Percentiles rank a stretch among this genome's conserved stretches.
Conservation (phyloP, 2,888 invertebrate genomes). For the Amphipyra berbera region DNA sequence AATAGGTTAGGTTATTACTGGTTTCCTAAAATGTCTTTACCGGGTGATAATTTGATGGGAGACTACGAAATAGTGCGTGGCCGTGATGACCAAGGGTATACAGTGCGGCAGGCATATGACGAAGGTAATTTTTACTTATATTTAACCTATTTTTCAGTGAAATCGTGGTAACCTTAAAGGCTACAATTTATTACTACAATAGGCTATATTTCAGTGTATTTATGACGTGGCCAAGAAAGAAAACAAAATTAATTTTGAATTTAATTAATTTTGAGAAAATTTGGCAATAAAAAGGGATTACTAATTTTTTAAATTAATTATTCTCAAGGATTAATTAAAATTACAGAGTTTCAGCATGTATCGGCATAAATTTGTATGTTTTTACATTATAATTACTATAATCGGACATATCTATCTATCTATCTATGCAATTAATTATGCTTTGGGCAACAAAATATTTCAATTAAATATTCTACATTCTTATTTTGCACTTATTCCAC, state of each 20-base stretch:
- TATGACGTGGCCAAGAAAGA: constrained; percentile 25
- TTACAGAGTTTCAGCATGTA: too few relatives aligned
- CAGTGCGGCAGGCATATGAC: constrained; percentile 75
- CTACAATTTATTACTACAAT: background rate
- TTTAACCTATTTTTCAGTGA: constrained; percentile 2
- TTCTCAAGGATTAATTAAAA: too few relatives aligned
- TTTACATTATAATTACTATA: too few relatives aligned
- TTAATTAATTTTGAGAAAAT: too few relatives aligned
- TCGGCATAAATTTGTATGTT: too few relatives aligned
- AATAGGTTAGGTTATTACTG: constrained; percentile 72
- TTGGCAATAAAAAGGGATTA: too few relatives aligned
- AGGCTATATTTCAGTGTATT: background rate
- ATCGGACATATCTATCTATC: too few relatives aligned
- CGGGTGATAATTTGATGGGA: constrained; percentile 69
- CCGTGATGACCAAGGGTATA: constrained; percentile 60
- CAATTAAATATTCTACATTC: too few relatives aligned
- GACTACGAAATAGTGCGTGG: constrained; percentile 66
- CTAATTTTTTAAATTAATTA: too few relatives aligned
- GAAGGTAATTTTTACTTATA: constrained; percentile 69
- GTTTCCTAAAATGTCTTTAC: constrained; percentile 76
- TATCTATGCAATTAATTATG: too few relatives aligned
- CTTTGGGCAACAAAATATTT: too few relatives aligned
- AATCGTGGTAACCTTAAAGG: background rate
- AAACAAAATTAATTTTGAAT: background rate
- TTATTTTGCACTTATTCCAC: too few relatives aligned